A percentile compares a stretch with the other conserved stretches of the same genome.
phyloP scores from a whole-genome alignment of 2,113 vertebrate species.

The Calyptomena viridis region DNA sequence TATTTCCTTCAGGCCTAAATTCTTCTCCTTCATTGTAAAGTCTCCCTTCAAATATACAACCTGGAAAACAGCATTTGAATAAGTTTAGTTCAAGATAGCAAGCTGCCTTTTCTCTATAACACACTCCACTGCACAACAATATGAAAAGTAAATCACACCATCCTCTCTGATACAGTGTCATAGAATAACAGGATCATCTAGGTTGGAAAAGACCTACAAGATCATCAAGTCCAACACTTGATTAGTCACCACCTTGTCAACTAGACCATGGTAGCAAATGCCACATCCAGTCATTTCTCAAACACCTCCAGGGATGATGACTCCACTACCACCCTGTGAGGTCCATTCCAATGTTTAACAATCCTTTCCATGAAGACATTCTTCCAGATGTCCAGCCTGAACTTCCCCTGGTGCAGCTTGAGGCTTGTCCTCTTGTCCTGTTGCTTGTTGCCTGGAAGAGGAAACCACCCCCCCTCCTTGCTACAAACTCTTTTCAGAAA shows the following conservation, averaged over 20 bases:
- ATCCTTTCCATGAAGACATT: background rate
- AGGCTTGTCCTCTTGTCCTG: background rate
- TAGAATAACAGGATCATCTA: background rate
- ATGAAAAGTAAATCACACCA: background rate
- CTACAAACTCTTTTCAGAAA: background rate
- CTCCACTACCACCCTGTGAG: background rate
- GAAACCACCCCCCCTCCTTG: background rate
- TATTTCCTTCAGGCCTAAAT: conserved; percentile 89
- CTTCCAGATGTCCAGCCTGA: background rate
- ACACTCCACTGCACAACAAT: background rate
- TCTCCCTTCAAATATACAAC: conserved; percentile 91
- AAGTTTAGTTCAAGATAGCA: background rate
- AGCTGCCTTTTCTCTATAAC: background rate
- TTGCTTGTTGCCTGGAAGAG: background rate
- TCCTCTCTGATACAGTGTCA: background rate
- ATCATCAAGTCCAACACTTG: background rate
- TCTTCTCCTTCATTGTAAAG: conserved; percentile 91
- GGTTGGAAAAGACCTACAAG: background rate
- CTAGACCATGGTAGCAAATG: background rate
- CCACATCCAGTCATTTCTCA: background rate
- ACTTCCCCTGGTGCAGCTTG: background rate
- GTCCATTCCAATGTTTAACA: background rate
- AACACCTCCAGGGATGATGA: background rate
- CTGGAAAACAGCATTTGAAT: conserved; percentile 71
- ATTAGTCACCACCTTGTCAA: background rate